Percentiles rank a stretch among this genome's conserved stretches.
phyloP scores from a whole-genome alignment of 1,140 invertebrate species.

The honey bee (Apis mellifera) region Amel_HAv3.1 CM009936.2:13328501-13329000 shows the following conservation, averaged over 20 bases:
- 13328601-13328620: conserved; percentile 51
- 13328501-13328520: conserved; percentile 5
- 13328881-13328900: conserved; percentile 59
- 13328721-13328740: conserved; percentile 3
- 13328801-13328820: conserved; percentile 58
- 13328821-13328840: conserved; percentile 61
- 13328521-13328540: background rate
- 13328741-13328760: conserved; percentile 11
- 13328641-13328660: conserved; percentile 3
- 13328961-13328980: conserved; percentile 1
- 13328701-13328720: background rate
- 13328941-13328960: background rate
- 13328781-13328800: conserved; percentile 27
- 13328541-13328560: conserved; percentile 21
- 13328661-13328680: background rate
- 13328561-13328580: conserved; percentile 62
- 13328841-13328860: conserved; percentile 43
- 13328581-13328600: conserved; percentile 69
- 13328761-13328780: conserved; percentile 4
- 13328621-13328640: conserved; percentile 38
- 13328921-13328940: background rate
- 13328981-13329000: background rate
- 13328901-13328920: conserved; percentile 46
- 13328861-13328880: conserved; percentile 27
- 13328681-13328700: background rate